These are phyloP conservation scores for Listronotus bonariensis DNA, from an alignment of 1,140 invertebrate genomes.

Conservation along the genomic window DNA sequence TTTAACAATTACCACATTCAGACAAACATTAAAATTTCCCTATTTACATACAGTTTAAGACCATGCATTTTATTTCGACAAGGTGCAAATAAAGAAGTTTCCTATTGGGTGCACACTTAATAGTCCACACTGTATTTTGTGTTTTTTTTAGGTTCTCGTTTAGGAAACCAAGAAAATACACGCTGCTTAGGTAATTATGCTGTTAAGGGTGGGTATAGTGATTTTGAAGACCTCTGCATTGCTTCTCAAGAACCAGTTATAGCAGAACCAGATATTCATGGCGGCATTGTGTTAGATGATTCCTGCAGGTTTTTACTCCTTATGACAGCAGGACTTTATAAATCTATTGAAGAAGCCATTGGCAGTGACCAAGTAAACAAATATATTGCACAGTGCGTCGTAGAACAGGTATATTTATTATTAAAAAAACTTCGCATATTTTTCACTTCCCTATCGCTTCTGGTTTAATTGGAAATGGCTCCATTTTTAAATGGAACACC, in stretches of 20 bases:
- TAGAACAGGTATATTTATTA: conserved; percentile 66
- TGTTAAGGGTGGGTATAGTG: conserved; percentile 84
- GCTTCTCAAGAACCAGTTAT: conserved; percentile 80
- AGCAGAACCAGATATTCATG: conserved; percentile 81
- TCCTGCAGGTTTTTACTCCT: conserved; percentile 83
- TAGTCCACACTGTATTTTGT: too few relatives aligned
- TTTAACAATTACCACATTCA: too few relatives aligned
- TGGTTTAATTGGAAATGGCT: too few relatives aligned
- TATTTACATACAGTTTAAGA: too few relatives aligned
- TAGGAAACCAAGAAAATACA: conserved; percentile 76
- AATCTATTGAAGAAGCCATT: conserved; percentile 80
- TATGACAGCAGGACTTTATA: conserved; percentile 84
- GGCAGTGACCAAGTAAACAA: conserved; percentile 80
- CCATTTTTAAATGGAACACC: too few relatives aligned
- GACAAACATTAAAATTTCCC: too few relatives aligned
- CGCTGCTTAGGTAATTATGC: conserved; percentile 89
- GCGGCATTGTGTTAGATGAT: conserved; percentile 77
- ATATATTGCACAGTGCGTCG: conserved; percentile 76
- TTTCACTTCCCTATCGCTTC: too few relatives aligned
- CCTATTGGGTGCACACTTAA: too few relatives aligned
- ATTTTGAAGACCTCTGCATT: conserved; percentile 72
- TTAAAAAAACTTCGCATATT: too few relatives aligned
- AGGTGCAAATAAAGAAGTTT: too few relatives aligned
- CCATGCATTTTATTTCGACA: too few relatives aligned
- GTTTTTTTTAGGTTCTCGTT: conserved; percentile 61